A percentile compares a stretch with the other conserved stretches of the same genome.
These are phyloP conservation scores for Scolopax mira DNA, from an alignment of 2,113 vertebrate genomes.

Conservation along the genomic window DNA sequence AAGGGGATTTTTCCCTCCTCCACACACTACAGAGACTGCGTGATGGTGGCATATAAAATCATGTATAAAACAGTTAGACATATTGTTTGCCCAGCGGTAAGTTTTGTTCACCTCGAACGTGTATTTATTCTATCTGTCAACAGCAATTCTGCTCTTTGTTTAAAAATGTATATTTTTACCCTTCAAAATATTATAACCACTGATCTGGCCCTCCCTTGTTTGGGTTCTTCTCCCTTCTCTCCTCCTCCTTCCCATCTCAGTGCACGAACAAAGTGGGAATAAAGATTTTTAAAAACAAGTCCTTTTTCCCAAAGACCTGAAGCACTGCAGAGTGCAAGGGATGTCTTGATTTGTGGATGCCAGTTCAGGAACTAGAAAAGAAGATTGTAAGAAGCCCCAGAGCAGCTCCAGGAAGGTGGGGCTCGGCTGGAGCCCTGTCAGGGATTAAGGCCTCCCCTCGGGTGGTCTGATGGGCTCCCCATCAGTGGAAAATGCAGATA, in stretches of 20 bases:
- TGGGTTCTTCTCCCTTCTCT: background rate
- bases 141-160: background rate
- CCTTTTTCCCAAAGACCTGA: background rate
- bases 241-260: background rate
- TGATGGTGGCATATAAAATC: constrained; percentile 2
- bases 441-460: background rate
- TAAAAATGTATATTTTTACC: background rate
- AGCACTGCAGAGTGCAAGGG: background rate
- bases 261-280: background rate
- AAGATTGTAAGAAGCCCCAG: background rate
- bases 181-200: background rate
- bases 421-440: background rate
- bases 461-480: background rate
- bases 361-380: background rate
- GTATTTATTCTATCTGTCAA: constrained; percentile 1
- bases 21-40: background rate
- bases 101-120: background rate
- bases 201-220: background rate
- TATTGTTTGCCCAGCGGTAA: background rate
- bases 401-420: background rate
- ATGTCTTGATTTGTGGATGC: fast-evolving
- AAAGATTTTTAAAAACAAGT: background rate
- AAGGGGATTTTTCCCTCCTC: background rate
- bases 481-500: background rate
- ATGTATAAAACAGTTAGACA: background rate